Evolutionary conservation across 1,140 invertebrate species (phyloP), one percentile per base, ranked within the genome.

Genomic region (Pseudomyrmex concolor): DNA sequence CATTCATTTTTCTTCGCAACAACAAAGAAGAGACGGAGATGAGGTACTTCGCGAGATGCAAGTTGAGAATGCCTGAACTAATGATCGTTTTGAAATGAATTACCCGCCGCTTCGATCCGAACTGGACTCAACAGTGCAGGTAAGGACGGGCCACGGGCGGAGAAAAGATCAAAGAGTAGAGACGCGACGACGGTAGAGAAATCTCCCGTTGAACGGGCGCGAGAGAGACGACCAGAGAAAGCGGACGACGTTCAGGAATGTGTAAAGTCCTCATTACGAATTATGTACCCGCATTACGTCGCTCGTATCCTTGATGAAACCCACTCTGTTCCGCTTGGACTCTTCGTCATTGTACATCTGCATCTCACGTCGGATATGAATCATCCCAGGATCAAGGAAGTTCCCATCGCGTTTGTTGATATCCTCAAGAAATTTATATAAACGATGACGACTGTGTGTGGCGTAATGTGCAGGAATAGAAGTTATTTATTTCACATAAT

Each of bases 191-290:
- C 12, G 13, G 13, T 48, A 48, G 71, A 77, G 60, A 83, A 57
- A 76, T 64, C 59, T 45, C 15, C n/a, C 7, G 2, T 51, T 45
- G 10, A 15, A 45, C 48, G 4, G 4, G 51, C 19, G 50, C 15
- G 50, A 76, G 50, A 57, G 72, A 66, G 62, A 83, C 72, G 60
- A 45, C 34, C 55, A 63, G 80, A 77, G 59, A 66, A 57, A 76
- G 71, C 60, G 72, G 76, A 9, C 76, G 57, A 68, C 34, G 76
- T 78, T 78, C 51, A 83, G 50, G 71, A 83, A 83, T 83, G 80
- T 50, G 34, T 67, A 57, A 76, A 76, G 72, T 77, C 51, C 60
- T 83, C 80, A 77, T 83, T 83, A 83, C 45, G 60, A 43, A 83
- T 83, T 83, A 34, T 7, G 5, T 34, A 84, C 70, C 68, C 45